Evolutionary conservation across 2,888 invertebrate genomes (phyloP), one percentile per base, ranked within the genome.

Genomic region (Willowsia nigromaculata): DNA sequence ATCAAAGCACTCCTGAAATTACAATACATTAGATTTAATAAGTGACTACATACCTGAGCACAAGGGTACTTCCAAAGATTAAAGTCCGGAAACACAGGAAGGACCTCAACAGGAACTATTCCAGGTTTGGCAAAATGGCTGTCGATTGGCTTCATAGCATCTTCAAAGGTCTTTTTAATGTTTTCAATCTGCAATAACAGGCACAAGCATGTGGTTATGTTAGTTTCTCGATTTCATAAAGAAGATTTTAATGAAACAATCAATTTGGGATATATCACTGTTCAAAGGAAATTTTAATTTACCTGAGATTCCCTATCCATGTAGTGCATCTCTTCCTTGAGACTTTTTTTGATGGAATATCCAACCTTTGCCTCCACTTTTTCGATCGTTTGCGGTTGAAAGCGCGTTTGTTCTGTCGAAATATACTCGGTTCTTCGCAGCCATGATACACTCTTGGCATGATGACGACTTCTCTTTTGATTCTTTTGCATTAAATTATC

Each of bases 351-450:
- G 93, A 99, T 98, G 94, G 98, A 99, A 94, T 98, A 99, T 93
- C 99, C 99, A 86, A 99, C 98, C 96, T 99, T 99, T 0, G 99
- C 98, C 95, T 99, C 99, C 93, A 98, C 98, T 95, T 99, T 98
- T 93, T 99, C 99, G 95, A 97, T 97, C 92, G 97, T 97, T 94
- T 98, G 97, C 22, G 99, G 98, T 94, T 99, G 82, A 40, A 88
- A 88, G 11, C 83, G 65, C 0, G 88, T 88, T 40, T 82, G 83
- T 30, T 88, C 88, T 2, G 88, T 83, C 6, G 88, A 88, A 83
- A 88, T 88, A 88, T 88, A 88, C 18, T 88, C 88, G 11, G 88
- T 88, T 40, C 88, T 82, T 50, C 88, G 74, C 59, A 88, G 76
- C 88, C 88, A 88, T 0, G 88, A 83, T 37, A 88, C 88, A 40